Evolutionary conservation across 2,888 invertebrate genomes (phyloP), one percentile per base, ranked within the genome.

Genomic region (Tinea trinotella): DNA sequence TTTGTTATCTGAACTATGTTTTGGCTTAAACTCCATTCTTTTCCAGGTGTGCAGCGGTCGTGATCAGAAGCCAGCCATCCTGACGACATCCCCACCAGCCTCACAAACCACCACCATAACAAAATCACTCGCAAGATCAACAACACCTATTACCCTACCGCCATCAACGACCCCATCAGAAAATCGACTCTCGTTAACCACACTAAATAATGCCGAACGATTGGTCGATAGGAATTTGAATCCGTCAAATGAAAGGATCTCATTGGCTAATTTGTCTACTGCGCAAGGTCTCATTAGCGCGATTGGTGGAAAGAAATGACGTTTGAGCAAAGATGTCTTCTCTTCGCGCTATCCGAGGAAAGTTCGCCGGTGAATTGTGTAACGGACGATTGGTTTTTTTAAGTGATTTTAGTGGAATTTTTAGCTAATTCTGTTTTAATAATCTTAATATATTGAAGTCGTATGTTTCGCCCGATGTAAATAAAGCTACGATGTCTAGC

Each of bases 291-390:
- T 85, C 18, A 73, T 83, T 6, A 70, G 68, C 0, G 70, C 77
- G 0, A 77, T 83, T 3, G 80, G 77, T 1, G 72, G 72, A 64
- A 87, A 87, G 68, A 87, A 87, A 87, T 87, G 86, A 87, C 86
- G 85, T 56, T 72, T 76, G 64, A 75, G 64, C 55, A 77, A 73
- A 59, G 59, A 67, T 10, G 56, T 65, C 52, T 24, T 12, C 9
- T 58, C 61, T 10, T 58, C 64, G 49, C 73, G 73, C 61, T 68
- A 70, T 50, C 73, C 77, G 1, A 75, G 73, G 58, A 82, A 80
- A 57, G 68, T 79, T 20, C 67, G 80, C 58, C 69, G 76, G 58
- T 83, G 73, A 64, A 62, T 20, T 40, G 40, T 15, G 15, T 40
- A 2, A n/a, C 4, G 3, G 35, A 12, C n/a, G n/a, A 24, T 24